Evolutionary conservation across 2,797 vertebrate genomes (phyloP).

Genomic region (Cetoscarus ocellatus): DNA sequence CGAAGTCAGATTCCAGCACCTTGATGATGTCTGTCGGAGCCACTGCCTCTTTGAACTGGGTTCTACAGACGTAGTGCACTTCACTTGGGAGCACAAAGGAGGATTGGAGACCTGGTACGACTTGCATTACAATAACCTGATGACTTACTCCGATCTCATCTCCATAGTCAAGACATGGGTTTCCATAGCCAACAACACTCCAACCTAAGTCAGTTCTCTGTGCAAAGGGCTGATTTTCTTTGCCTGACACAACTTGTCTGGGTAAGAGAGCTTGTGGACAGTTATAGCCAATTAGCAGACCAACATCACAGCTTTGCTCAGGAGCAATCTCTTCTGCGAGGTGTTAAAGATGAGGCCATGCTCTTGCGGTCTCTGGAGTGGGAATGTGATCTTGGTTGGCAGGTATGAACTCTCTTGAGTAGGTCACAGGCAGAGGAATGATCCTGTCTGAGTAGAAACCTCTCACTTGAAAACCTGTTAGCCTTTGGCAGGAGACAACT

Average conservation of each 20-base stretch:
- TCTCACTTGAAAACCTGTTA: conserved; percentile 34
- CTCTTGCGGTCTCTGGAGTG: no score
- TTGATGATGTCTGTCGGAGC: conserved; percentile 26
- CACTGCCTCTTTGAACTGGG: conserved; percentile 31
- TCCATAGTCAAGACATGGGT: conserved; percentile 7
- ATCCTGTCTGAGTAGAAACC: conserved; percentile 32
- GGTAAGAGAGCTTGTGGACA: no score
- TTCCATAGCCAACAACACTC: neutral
- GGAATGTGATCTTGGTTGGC: no score
- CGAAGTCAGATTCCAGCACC: conserved; percentile 35
- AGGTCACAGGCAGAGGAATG: conserved; percentile 31
- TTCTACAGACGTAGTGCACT: conserved; percentile 40
- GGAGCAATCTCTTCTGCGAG: no score
- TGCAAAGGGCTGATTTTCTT: no score
- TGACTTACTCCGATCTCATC: conserved; percentile 40
- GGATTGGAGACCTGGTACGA: conserved; percentile 29
- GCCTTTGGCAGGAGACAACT: conserved; percentile 20
- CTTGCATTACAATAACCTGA: conserved; percentile 29
- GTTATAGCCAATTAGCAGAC: no score
- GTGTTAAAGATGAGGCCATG: no score
- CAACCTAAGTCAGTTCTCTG: no score
- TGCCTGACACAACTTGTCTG: no score
- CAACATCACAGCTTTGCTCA: no score
- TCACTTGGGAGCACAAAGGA: no score
- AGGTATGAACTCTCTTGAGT: no score